A percentile compares a stretch with the other conserved stretches of the same genome.
Conservation (phyloP, 2,113 vertebrate genomes). For the Gadus chalcogrammus region DNA sequence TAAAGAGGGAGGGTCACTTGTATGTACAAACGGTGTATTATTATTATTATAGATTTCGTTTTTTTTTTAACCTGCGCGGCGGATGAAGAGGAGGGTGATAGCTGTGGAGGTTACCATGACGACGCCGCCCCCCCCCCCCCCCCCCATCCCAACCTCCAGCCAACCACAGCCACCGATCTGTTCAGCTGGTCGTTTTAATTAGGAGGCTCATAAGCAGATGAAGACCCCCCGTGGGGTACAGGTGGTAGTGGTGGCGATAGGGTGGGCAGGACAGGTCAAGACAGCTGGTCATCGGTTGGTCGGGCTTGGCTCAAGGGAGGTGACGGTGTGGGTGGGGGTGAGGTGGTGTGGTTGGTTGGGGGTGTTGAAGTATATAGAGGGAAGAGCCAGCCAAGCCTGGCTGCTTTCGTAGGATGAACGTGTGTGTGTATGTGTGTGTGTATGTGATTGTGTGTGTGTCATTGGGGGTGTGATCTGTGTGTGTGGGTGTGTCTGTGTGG, state of each 20-base stretch:
- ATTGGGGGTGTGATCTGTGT: neutral
- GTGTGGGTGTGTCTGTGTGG: no score
- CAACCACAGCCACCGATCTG: slow-evolving; percentile 32
- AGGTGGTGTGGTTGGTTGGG: no score
- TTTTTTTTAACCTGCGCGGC: neutral
- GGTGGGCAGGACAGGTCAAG: no score
- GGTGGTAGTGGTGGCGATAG: no score
- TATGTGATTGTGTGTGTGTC: slow-evolving; percentile 2
- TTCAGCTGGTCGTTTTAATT: slow-evolving; percentile 51
- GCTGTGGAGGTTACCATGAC: slow-evolving; percentile 39
- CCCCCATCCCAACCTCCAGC: slow-evolving; percentile 40
- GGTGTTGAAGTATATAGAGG: slow-evolving; percentile 43
- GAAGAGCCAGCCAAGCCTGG: slow-evolving; percentile 44
- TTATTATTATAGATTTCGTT: slow-evolving; percentile 14
- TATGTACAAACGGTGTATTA: neutral
- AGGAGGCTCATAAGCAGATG: slow-evolving; percentile 55
- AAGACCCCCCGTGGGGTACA: slow-evolving; percentile 19
- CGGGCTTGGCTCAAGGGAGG: no score
- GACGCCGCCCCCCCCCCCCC: slow-evolving; percentile 25
- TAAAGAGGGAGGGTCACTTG: neutral
- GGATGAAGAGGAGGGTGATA: slow-evolving; percentile 1
- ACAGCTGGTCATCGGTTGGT: no score
- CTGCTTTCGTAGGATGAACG: slow-evolving; percentile 13
- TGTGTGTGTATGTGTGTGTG: no score
- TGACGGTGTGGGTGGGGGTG: no score